phyloP scores from a whole-genome alignment of 2,888 invertebrate species.

The Crioceris asparagi region DNA sequence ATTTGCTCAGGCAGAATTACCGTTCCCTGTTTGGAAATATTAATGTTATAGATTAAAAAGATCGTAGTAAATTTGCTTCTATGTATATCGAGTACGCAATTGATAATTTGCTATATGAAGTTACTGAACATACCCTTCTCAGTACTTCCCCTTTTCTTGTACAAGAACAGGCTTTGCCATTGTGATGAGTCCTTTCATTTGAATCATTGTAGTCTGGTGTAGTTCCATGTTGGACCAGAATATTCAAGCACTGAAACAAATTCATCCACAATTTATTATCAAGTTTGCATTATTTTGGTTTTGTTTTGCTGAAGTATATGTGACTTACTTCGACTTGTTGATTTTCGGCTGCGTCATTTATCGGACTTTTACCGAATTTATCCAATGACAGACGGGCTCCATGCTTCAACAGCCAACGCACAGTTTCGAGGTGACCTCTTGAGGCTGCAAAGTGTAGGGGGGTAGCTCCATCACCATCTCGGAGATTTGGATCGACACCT shows the following conservation, averaged over 20 bases:
- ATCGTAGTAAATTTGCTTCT: too few relatives aligned
- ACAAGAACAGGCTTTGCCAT: conserved; percentile 38
- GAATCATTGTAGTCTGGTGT: conserved; percentile 52
- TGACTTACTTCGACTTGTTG: conserved; percentile 73
- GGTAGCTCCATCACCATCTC: conserved; percentile 82
- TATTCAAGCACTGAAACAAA: conserved; percentile 60
- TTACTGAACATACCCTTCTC: conserved; percentile 32
- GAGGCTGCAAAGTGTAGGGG: conserved; percentile 84
- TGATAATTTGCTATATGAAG: too few relatives aligned
- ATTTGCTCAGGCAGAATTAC: too few relatives aligned
- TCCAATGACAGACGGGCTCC: conserved; percentile 73
- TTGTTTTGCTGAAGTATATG: too few relatives aligned
- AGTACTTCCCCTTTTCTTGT: conserved; percentile 34
- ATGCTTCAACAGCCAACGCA: conserved; percentile 73
- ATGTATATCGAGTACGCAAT: too few relatives aligned
- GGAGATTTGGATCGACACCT: conserved; percentile 71
- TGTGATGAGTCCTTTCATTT: conserved; percentile 30
- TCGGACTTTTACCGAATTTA: conserved; percentile 80
- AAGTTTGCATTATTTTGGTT: too few relatives aligned
- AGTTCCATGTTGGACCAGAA: conserved; percentile 71
- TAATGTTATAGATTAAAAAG: too few relatives aligned
- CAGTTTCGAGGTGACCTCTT: conserved; percentile 68
- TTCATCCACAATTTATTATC: too few relatives aligned
- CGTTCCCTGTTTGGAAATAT: too few relatives aligned
- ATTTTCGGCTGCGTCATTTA: conserved; percentile 85